Evolutionary conservation across 2,113 vertebrate species (phyloP).

Genomic region (Pyrgilauda ruficollis): DNA sequence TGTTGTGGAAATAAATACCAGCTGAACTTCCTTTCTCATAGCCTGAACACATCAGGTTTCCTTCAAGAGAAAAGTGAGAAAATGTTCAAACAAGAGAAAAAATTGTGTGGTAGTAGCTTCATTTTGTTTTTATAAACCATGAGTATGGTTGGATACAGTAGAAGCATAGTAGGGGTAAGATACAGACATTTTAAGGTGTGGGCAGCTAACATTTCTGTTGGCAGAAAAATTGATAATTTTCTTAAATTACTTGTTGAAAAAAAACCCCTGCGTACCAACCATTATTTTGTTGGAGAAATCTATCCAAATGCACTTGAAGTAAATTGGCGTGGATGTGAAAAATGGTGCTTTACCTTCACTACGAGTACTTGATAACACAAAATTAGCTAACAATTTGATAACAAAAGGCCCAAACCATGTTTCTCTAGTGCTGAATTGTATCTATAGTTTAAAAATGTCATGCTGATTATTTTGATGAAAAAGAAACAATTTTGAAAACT

Average conservation of each 20-base stretch:
- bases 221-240: not conserved
- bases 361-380: not conserved
- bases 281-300: not conserved
- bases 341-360: not conserved
- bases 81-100: not conserved
- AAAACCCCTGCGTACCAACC: accelerated
- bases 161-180: not conserved
- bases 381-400: not conserved
- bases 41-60: not conserved
- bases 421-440: not conserved
- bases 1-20: not conserved
- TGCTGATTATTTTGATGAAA: not conserved
- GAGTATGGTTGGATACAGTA: not conserved
- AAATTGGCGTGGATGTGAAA: not conserved
- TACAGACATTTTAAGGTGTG: not conserved
- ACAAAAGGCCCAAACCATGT: not conserved
- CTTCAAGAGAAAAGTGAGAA: not conserved
- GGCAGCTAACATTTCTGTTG: not conserved
- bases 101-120: not conserved
- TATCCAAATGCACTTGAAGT: not conserved
- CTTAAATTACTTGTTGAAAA: not conserved
- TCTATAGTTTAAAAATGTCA: not conserved
- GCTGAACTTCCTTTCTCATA: not conserved
- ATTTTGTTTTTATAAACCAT: not conserved
- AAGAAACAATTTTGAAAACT: not conserved